Evolutionary conservation across 2,888 invertebrate species (phyloP), one percentile per base, ranked within the genome.

Genomic region (Antheraea yamamai): DNA sequence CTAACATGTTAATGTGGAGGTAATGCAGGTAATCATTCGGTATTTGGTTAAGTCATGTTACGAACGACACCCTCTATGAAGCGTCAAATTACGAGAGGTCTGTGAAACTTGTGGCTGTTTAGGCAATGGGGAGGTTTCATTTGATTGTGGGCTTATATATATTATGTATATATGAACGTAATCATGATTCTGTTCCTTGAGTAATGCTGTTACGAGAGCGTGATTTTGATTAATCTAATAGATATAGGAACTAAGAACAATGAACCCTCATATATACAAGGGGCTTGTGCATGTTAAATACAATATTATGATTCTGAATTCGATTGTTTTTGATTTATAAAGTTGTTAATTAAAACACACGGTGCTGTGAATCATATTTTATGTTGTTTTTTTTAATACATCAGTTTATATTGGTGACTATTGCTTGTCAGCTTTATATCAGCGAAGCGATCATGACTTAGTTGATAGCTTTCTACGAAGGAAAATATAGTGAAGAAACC

Each of bases 11-110:
- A 73, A 61, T 66, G 26, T 66, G 26, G 10, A 30, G 10, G 52
- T 58, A 26, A 74, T n/a, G 39, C 39, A 35, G 52, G 16, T 30
- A 68, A 55, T 68, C 52, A 52, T 55, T 47, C n/a, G 58, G 39
- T 55, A 58, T 23, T 51, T 74, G 39, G 26, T 58, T 71, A 26
- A 26, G 70, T 55, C 58, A 74, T 61, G 47, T 71, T 74, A 58
- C 39, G 10, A 70, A 66, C 16, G 64, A 18, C 16, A 70, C n/a
- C 39, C 39, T 39, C 10, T 4, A 39, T 7, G 39, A 39, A 70
- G 10, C 39, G 39, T 20, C 70, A 70, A 70, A 70, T 39, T 39
- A 70, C 35, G 35, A 39, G n/a, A 70, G 70, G 39, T 70, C n/a
- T 39, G 7, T 23, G n/a, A 70, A 39, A n/a, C 39, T 39, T 39